These are phyloP conservation scores for Phenganax marumi DNA, from an alignment of 92 coral and sea anemone genomes.

Conservation along the genomic window DNA sequence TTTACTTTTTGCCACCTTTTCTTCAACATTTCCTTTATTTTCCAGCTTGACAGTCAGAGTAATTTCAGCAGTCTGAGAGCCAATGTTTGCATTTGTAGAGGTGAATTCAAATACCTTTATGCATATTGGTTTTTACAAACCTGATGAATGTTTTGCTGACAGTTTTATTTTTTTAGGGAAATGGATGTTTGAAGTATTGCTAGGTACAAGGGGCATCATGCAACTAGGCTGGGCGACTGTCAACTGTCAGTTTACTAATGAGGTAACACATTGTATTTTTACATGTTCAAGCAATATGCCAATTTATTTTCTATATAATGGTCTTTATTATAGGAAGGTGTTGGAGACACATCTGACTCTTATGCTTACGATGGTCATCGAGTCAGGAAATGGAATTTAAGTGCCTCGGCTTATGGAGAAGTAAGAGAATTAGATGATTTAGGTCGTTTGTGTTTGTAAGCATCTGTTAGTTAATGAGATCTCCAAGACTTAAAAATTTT, in stretches of 20 bases:
- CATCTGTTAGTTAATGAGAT: no score
- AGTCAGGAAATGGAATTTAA: slow-evolving; percentile 91
- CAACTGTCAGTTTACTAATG: slow-evolving; percentile 83
- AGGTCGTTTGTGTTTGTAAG: no score
- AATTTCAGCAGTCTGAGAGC: slow-evolving; percentile 96
- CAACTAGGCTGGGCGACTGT: slow-evolving; percentile 99
- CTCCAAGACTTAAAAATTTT: neutral
- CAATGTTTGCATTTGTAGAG: slow-evolving; percentile 88
- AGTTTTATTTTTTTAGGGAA: slow-evolving; percentile 58
- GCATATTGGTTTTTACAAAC: neutral
- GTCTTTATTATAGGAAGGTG: slow-evolving; percentile 72
- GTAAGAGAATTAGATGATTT: slow-evolving; percentile 39
- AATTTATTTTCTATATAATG: neutral
- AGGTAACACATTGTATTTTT: slow-evolving; percentile 53
- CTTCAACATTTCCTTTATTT: neutral
- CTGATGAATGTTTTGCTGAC: neutral
- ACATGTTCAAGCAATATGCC: neutral
- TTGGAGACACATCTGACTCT: slow-evolving; percentile 87
- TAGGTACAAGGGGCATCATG: slow-evolving; percentile 98
- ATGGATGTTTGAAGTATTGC: slow-evolving; percentile 92
- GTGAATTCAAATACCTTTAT: slow-evolving; percentile 37
- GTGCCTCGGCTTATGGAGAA: slow-evolving; percentile 95
- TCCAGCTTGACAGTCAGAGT: slow-evolving; percentile 94
- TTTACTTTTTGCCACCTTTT: neutral
- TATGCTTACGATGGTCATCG: slow-evolving; percentile 99